Base-by-base conservation (phyloP, 2,113 vertebrate species). In the Scomber japonicus region DNA sequence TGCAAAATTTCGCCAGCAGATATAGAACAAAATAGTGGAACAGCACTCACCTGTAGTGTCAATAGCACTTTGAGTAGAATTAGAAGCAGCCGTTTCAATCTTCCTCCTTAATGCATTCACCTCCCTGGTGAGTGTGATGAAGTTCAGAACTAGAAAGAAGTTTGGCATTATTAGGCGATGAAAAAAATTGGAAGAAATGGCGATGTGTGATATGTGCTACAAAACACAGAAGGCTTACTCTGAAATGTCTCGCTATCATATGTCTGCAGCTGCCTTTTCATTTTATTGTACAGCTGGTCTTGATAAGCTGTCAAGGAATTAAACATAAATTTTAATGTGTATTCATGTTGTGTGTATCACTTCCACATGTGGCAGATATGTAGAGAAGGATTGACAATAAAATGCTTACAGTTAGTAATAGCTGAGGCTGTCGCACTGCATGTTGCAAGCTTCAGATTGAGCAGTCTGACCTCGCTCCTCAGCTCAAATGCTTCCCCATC, bases 301-400 rank as follows among this genome's bases (percentile, higher is more conserved):
- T 76, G 65, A 67, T 82, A 65, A 1, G 66, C 90, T 90, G 86
- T 31, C 19, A 40, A 61, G 31, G 55, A 70, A 74, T 53, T 1
- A 51, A 51, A 80, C 3, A 46, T 5, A 17, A 1, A 64, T 73
- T 31, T 69, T 15, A 54, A 50, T 14, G 35, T 50, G 54, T 46
- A 12, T 45, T 54, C 8, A 11, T 17, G n/a, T 24, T 6, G 2
- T 53, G 44, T 51, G 19, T 27, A 0, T 54, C 3, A 4, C 17
- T 9, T 61, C 14, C 16, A 46, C 14, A 21, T 61, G 46, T 51
- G 21, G 1, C n/a, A 24, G 6, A 21, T n/a, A 11, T 17, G 59
- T 11, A 15, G 2, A 57, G n/a, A 31, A 15, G 2, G 3, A 40
- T 44, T 56, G 19, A 35, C 2, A 15, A 16, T 17, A 0, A 11